A percentile compares a stretch with the other conserved stretches of the same genome.
These are phyloP conservation scores for Andrena chrysosceles DNA, from an alignment of 2,888 invertebrate genomes.

Conservation along the genomic window DNA sequence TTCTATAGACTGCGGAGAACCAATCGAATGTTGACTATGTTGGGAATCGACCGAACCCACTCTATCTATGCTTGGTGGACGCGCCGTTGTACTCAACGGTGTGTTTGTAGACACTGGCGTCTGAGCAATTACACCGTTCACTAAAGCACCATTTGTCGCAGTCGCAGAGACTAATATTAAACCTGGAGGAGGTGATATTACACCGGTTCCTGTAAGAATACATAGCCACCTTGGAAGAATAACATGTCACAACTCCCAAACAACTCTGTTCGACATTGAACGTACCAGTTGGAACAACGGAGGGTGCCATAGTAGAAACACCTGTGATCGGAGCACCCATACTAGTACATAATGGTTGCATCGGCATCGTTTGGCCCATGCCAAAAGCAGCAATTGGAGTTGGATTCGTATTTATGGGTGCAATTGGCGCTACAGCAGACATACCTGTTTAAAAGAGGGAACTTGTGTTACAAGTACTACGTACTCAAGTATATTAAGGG, in stretches of 20 bases:
- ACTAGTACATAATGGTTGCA: conserved; percentile 77
- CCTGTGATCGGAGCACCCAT: conserved; percentile 72
- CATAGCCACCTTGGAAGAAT: neutral
- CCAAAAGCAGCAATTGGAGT: conserved; percentile 82
- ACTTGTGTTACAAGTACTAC: conserved; percentile 3
- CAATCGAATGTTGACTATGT: conserved; percentile 78
- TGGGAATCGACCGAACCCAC: conserved; percentile 87
- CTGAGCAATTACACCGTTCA: conserved; percentile 74
- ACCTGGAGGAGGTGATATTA: conserved; percentile 70
- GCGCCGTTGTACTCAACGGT: conserved; percentile 82
- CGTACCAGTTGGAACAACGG: conserved; percentile 75
- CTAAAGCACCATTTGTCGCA: conserved; percentile 65
- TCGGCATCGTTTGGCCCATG: conserved; percentile 78
- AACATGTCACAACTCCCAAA: too few species aligned
- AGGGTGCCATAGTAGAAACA: conserved; percentile 69
- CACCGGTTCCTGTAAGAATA: conserved; percentile 70
- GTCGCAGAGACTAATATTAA: conserved; percentile 71
- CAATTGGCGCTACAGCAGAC: conserved; percentile 79
- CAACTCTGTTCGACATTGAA: neutral
- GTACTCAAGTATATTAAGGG: neutral
- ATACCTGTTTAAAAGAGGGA: conserved; percentile 71
- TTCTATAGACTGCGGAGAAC: conserved; percentile 87
- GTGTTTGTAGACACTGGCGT: conserved; percentile 83
- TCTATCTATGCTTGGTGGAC: conserved; percentile 86
- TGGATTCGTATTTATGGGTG: conserved; percentile 81